A percentile compares a stretch with the other conserved stretches of the same genome.
phyloP scores from a whole-genome alignment of 2,888 invertebrate species.

The Agonopterix arenella region DNA sequence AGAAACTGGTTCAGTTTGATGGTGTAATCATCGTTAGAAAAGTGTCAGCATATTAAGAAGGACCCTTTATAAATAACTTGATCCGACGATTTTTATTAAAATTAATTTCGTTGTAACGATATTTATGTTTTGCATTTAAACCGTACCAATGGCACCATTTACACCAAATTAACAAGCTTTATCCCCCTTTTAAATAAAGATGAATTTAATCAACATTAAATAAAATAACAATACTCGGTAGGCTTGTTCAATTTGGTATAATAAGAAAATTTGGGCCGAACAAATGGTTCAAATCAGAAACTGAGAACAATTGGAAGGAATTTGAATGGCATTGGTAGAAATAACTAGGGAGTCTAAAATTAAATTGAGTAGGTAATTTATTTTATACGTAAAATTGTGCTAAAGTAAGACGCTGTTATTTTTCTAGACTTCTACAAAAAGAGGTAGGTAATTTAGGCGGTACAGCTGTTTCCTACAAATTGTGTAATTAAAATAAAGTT shows the following conservation, averaged over 20 bases:
- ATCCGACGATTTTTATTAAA: too few relatives aligned
- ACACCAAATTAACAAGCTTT: not conserved
- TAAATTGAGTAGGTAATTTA: conserved; percentile 21
- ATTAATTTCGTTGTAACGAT: too few relatives aligned
- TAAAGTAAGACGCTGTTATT: conserved; percentile 2
- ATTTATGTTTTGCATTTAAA: too few relatives aligned
- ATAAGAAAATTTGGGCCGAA: conserved; percentile 27
- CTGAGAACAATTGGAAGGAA: conserved; percentile 27
- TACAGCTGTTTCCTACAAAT: too few relatives aligned
- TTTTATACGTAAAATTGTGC: conserved; percentile 4
- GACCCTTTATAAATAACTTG: too few relatives aligned
- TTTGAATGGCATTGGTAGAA: conserved; percentile 20
- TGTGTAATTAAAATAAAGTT: too few relatives aligned
- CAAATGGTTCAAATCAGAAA: conserved; percentile 25
- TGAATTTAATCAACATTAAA: conserved; percentile 43
- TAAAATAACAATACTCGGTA: conserved; percentile 26
- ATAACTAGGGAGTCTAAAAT: conserved; percentile 26
- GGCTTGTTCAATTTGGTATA: conserved; percentile 29
- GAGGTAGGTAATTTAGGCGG: too few relatives aligned
- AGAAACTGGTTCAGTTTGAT: too few relatives aligned
- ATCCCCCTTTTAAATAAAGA: conserved; percentile 23
- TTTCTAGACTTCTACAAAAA: conserved; percentile 1
- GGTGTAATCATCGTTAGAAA: too few relatives aligned
- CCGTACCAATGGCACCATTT: too few relatives aligned
- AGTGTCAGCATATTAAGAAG: too few relatives aligned